Evolutionary conservation across 2,888 invertebrate species (phyloP).

Genomic region (Lepidocyrtinus sp.): DNA sequence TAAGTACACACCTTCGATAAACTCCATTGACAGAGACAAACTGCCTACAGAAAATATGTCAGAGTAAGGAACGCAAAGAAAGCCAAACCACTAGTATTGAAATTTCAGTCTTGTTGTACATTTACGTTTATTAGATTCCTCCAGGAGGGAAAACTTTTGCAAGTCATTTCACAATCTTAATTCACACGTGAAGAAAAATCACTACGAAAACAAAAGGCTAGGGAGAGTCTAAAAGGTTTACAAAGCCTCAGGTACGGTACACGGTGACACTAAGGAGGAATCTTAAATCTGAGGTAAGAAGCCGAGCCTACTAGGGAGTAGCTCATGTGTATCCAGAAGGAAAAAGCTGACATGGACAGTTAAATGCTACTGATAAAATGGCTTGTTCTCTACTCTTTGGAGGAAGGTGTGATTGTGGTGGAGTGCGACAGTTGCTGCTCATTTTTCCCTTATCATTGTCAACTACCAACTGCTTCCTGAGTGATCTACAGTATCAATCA

Average conservation of each 20-base stretch:
- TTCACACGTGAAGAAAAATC: background rate
- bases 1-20: constrained; percentile 7
- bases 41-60: constrained; percentile 6
- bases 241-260: too few species aligned
- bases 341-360: constrained; percentile 11
- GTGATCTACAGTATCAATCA: too few species aligned
- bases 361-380: background rate
- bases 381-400: background rate
- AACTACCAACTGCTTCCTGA: too few species aligned
- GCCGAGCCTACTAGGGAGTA: too few species aligned
- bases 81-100: background rate
- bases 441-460: background rate
- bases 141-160: background rate
- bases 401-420: constrained; percentile 8
- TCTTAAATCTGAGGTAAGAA: too few species aligned
- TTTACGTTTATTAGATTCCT: too few species aligned
- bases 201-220: too few species aligned
- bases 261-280: too few species aligned
- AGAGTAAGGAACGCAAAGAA: too few species aligned
- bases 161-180: background rate
- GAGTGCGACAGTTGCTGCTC: background rate
- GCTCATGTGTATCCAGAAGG: background rate
- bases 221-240: too few species aligned
- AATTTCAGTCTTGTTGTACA: background rate
- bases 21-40: constrained; percentile 11